A percentile compares a stretch with the other conserved stretches of the same genome.
Conservation (phyloP, 1,140 invertebrate genomes). For the Papilio polytes region DNA sequence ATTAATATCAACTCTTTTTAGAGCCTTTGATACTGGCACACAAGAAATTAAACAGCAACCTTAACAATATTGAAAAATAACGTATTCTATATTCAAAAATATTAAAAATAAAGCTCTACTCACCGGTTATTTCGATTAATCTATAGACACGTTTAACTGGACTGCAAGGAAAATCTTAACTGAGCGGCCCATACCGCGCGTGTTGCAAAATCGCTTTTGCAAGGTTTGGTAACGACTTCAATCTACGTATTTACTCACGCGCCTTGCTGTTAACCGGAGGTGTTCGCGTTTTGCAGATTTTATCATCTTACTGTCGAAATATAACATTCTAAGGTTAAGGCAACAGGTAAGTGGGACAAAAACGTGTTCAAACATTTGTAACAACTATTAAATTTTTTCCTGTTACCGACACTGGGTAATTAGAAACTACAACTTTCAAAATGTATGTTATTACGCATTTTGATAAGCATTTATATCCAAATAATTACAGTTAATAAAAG, state of each 20-base stretch:
- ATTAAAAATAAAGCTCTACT: slow-evolving; percentile 15
- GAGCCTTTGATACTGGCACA: neutral
- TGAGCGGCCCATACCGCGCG: slow-evolving; percentile 3
- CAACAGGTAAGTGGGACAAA: neutral
- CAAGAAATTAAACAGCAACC: neutral
- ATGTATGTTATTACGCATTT: neutral
- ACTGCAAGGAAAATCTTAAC: slow-evolving; percentile 36
- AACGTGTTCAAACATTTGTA: slow-evolving; percentile 16
- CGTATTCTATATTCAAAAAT: slow-evolving; percentile 10
- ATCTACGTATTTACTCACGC: slow-evolving; percentile 24
- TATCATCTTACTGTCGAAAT: slow-evolving; percentile 19
- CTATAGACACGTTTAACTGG: slow-evolving; percentile 29
- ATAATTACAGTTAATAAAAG: too few species aligned
- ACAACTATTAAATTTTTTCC: neutral
- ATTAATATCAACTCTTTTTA: neutral
- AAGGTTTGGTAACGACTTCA: slow-evolving; percentile 29
- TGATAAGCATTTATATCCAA: too few species aligned
- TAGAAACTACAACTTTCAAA: neutral
- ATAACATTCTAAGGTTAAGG: slow-evolving; percentile 20
- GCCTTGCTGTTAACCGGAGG: slow-evolving; percentile 6
- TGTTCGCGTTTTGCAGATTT: slow-evolving; percentile 14
- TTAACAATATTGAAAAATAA: neutral
- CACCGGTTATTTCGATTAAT: slow-evolving; percentile 6
- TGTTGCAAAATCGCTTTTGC: slow-evolving; percentile 35
- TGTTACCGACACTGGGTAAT: neutral